phyloP scores from a whole-genome alignment of 2,113 vertebrate species.

The Loxodonta africana region DNA sequence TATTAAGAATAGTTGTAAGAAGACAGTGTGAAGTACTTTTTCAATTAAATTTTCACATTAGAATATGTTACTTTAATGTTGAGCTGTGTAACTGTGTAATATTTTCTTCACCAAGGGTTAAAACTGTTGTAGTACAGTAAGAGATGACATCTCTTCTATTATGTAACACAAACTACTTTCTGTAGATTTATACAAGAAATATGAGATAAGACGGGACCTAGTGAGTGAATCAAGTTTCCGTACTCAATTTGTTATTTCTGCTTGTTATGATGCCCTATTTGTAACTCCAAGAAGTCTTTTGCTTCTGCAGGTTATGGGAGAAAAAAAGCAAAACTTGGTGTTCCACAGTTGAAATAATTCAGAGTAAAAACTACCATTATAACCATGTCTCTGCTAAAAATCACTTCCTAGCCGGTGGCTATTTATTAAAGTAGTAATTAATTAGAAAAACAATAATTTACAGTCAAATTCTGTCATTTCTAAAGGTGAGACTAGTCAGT shows the following conservation, averaged over 20 bases:
- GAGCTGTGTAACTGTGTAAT: background rate
- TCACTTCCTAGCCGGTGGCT: background rate
- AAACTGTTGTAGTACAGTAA: background rate
- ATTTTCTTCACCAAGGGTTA: background rate
- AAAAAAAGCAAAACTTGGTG: background rate
- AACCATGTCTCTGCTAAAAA: conserved; percentile 42
- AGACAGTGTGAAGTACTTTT: conserved; percentile 38
- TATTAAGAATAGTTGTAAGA: conserved; percentile 30
- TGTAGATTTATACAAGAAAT: background rate
- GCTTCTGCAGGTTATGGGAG: background rate
- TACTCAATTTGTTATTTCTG: background rate
- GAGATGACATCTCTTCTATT: conserved; percentile 1
- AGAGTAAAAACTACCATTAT: conserved; percentile 14
- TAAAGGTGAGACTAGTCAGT: conserved; percentile 2
- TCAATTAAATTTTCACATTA: conserved; percentile 35
- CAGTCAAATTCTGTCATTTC: background rate
- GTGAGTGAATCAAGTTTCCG: conserved; percentile 20
- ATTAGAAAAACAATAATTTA: conserved; percentile 41
- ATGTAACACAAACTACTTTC: background rate
- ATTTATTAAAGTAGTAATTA: conserved; percentile 52
- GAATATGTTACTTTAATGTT: conserved; percentile 28
- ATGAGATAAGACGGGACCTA: background rate
- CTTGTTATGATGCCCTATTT: conserved; percentile 13
- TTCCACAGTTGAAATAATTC: background rate
- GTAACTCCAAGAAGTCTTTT: conserved; percentile 13